These are phyloP conservation scores for Periophthalmodon schlosseri DNA, from an alignment of 2,113 vertebrate species.

Conservation along the genomic window DNA sequence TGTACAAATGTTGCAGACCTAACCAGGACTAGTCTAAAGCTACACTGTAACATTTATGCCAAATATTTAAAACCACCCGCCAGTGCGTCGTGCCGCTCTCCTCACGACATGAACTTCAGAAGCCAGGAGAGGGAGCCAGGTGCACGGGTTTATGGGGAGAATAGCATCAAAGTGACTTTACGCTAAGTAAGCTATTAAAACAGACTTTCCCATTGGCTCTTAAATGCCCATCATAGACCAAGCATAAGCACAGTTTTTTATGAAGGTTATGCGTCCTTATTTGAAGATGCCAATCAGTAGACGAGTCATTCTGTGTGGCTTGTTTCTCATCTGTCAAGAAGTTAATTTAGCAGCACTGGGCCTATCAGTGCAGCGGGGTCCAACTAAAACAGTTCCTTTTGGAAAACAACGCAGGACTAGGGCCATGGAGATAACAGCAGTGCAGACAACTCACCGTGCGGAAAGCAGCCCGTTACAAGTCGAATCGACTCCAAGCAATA, in stretches of 20 bases:
- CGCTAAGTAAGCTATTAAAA: neutral
- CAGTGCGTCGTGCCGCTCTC: neutral
- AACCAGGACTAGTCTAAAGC: neutral
- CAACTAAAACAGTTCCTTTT: slow-evolving; percentile 15
- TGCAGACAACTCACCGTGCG: slow-evolving; percentile 63
- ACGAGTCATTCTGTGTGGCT: neutral
- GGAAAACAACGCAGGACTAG: neutral
- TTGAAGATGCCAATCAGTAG: neutral
- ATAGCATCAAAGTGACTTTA: slow-evolving; percentile 22
- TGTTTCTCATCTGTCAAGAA: slow-evolving; percentile 55
- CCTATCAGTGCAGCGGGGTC: slow-evolving; percentile 10
- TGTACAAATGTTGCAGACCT: neutral
- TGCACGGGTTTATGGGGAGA: slow-evolving; percentile 50
- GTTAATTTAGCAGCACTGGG: slow-evolving; percentile 22
- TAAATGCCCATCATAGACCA: neutral
- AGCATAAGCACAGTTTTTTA: neutral
- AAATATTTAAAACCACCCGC: neutral
- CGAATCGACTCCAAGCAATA: slow-evolving; percentile 71
- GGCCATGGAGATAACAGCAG: neutral
- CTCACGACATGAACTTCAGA: slow-evolving; percentile 27
- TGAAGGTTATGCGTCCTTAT: neutral
- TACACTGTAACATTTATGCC: neutral
- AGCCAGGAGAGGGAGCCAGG: slow-evolving; percentile 79
- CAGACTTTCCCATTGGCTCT: neutral
- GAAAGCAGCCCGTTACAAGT: slow-evolving; percentile 38